Evolutionary conservation across 1,140 invertebrate species (phyloP).

Genomic region (Drosophila eugracilis): DNA sequence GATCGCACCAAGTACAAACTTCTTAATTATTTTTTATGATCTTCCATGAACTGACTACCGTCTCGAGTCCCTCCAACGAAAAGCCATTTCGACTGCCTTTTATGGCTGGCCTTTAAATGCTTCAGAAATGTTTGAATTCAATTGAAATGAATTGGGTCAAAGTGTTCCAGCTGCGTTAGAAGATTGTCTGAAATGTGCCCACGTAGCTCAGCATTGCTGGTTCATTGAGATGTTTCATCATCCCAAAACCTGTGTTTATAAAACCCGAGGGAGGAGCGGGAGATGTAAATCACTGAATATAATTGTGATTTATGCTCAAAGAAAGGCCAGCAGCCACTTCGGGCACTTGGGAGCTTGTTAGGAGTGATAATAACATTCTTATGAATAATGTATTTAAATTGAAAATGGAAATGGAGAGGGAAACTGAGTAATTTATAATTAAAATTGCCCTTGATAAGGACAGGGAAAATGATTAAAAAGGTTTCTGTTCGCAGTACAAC

Average conservation of each 20-base stretch:
- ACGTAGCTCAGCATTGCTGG: conserved; percentile 44
- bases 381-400: conserved; percentile 32
- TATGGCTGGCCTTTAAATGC: conserved; percentile 60
- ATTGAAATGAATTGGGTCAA: conserved; percentile 69
- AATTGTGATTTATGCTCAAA: conserved; percentile 55
- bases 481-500: conserved; percentile 18
- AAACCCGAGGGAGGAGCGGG: conserved; percentile 15
- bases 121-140: conserved; percentile 60
- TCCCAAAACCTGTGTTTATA: conserved; percentile 16
- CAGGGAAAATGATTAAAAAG: background rate
- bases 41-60: conserved; percentile 66
- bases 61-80: conserved; percentile 29
- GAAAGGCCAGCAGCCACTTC: conserved; percentile 35
- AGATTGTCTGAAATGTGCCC: conserved; percentile 53
- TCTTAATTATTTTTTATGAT: conserved; percentile 80
- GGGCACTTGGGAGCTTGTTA: conserved; percentile 35
- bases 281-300: conserved; percentile 21
- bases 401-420: background rate
- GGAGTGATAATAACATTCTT: conserved; percentile 29
- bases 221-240: conserved; percentile 58
- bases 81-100: conserved; percentile 45
- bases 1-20: conserved; percentile 42
- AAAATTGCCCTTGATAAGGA: conserved; percentile 11
- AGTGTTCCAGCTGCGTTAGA: conserved; percentile 62
- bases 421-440: conserved; percentile 22